Conservation (phyloP, 2,888 invertebrate genomes). For the Epinotia brunnichana region DNA sequence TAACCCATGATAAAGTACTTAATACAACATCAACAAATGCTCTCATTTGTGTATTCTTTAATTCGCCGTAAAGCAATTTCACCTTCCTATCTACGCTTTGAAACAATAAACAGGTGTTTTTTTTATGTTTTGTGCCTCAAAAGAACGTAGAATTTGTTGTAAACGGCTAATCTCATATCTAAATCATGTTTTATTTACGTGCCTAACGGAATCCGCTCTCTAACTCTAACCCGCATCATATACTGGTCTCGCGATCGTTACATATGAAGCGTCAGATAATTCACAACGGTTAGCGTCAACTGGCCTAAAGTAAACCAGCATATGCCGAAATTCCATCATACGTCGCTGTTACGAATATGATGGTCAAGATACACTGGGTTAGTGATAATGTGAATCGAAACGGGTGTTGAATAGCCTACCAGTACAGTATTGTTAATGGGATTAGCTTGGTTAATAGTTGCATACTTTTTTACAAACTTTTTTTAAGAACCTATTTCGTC, state of each 20-base stretch:
- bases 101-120: too few species aligned
- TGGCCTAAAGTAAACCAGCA: background rate
- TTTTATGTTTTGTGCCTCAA: background rate
- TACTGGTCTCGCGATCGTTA: slow-evolving; percentile 23
- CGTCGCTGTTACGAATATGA: too few species aligned
- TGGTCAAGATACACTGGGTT: too few species aligned
- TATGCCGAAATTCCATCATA: too few species aligned
- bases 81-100: too few species aligned
- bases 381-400: too few species aligned
- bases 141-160: background rate
- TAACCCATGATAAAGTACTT: too few species aligned
- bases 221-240: slow-evolving; percentile 35
- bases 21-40: too few species aligned
- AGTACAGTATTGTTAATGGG: background rate
- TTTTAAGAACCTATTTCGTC: background rate
- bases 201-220: slow-evolving; percentile 17
- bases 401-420: too few species aligned
- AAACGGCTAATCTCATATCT: slow-evolving; percentile 20
- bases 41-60: too few species aligned
- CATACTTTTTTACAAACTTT: background rate
- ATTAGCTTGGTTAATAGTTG: background rate
- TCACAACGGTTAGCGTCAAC: background rate
- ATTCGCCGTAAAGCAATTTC: too few species aligned
- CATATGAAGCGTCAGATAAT: slow-evolving; percentile 12
- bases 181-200: slow-evolving; percentile 39